Base-by-base conservation (phyloP, 2,113 vertebrate genomes). In the Dissostichus mawsoni region DNA sequence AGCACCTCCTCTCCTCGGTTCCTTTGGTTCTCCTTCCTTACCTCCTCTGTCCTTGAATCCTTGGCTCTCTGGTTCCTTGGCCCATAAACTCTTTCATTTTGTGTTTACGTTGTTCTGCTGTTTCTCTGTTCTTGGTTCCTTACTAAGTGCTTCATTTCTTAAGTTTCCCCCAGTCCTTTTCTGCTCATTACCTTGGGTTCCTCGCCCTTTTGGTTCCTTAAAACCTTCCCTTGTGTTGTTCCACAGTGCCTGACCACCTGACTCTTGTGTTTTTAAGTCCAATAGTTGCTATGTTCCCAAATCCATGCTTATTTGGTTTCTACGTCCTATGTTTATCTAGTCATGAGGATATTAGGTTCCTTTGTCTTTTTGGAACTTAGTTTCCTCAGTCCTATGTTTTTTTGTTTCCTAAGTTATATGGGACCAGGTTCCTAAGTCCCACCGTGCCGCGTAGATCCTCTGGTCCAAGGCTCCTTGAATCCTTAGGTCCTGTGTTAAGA, bases 151-250 rank as follows among this genome's bases (percentile, higher is more conserved):
- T 50, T 61, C 23, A 9, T 55, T 18, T 12, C 3, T 53, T 33
- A 8, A 11, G 33, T 29, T 33, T 70, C 20, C 20, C 29, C 64
- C 5, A 36, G 45, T 58, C 9, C 33, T 69, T 73, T 4, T 57
- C 11, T 66, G 73, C 44, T 76, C 41, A 20, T 20, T 57, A 18
- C 51, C 17, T 65, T 74, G 20, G n/a, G 29, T 55, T 25, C 33
- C 1, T 12, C 33, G 18, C 2, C 33, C 11, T 8, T 16, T 55
- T 65, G 29, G 45, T 68, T 66, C 7, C n/a, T 29, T 23, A 23
- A 51, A 51, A 9, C 1, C 8, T 17, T 65, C 12, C 47, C 47
- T 25, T 52, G 16, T 3, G 5, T 2, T 14, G 36, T 13, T 56
- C 36, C n/a, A 51, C 11, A 4, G n/a, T 58, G 17, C 11, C 20